Base-by-base conservation (phyloP, 2,113 vertebrate species). In the Tympanuchus pallidicinctus region DNA sequence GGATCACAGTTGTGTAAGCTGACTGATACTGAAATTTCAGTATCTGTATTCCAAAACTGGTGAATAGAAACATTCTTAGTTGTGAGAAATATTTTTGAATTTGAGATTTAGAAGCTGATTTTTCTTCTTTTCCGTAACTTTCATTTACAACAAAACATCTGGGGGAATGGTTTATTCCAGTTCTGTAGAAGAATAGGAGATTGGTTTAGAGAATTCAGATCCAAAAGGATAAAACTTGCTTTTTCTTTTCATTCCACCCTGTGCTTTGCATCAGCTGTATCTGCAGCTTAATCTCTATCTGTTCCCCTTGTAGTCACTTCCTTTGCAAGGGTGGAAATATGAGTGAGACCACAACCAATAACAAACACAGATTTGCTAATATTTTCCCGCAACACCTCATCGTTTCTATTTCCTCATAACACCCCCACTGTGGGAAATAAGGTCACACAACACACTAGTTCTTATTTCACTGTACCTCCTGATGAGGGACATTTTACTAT, bases 401-500 rank as follows among this genome's bases (percentile, higher is more conserved):
- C 47, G 0, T 89, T 89, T 87, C 80, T 75, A 65, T 95, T 95
- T 91, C 83, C 89, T 86, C 86, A 10, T 47, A 88, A 86, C 91
- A 94, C 83, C 76, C 93, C 83, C 91, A 87, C 93, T 94, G 93
- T 69, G 94, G 91, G 96, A 95, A 97, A 96, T 92, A 96, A 94
- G 93, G 67, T 93, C 93, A 93, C 91, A 89, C 89, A 94, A 79
- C 86, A 92, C 72, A 93, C 64, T 25, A 30, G 90, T 95, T 85
- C 74, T 92, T 95, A 86, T 92, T 95, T 95, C 93, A 92, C 92
- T 95, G 94, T 95, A 86, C 89, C 92, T 92, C 88, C 92, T 94
- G 94, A 96, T 97, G 91, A 97, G 95, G 86, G 90, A 76, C 85
- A 86, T 93, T 95, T 95, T 95, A 89, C 95, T 96, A 86, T 96